Evolutionary conservation across 1,140 invertebrate species (phyloP).

Genomic region (Monomorium pharaonis): DNA sequence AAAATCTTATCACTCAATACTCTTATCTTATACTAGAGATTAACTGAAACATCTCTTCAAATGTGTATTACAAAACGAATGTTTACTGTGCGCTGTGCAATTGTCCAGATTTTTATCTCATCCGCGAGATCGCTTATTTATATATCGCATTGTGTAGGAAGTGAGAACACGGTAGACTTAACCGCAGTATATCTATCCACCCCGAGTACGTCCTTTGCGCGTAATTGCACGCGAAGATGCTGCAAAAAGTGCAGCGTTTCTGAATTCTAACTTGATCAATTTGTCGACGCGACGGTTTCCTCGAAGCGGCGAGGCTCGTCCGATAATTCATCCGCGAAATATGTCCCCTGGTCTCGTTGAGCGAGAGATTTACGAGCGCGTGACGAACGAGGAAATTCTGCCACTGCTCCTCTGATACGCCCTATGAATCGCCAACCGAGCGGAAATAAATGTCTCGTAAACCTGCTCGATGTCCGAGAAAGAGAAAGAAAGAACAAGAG

Average conservation of each 20-base stretch:
- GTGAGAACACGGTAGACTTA: background rate
- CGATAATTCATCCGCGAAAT: slow-evolving; percentile 63
- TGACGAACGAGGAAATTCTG: slow-evolving; percentile 59
- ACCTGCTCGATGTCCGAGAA: slow-evolving; percentile 66
- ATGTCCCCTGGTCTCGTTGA: slow-evolving; percentile 62
- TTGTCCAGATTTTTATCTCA: background rate
- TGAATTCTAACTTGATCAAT: slow-evolving; percentile 22
- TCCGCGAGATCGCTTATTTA: background rate
- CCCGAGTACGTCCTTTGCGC: background rate
- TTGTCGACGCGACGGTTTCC: slow-evolving; percentile 45
- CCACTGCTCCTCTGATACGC: slow-evolving; percentile 67
- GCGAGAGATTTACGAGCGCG: slow-evolving; percentile 66
- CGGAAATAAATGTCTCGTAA: slow-evolving; percentile 76
- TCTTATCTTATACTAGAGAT: background rate
- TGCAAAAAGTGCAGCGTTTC: background rate
- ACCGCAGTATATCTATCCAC: background rate
- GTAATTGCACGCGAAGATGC: background rate
- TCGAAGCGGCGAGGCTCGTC: slow-evolving; percentile 37
- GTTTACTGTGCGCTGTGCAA: background rate
- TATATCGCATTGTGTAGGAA: background rate
- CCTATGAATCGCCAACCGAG: slow-evolving; percentile 69
- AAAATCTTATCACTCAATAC: background rate
- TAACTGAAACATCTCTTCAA: background rate
- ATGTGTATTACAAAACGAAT: background rate
- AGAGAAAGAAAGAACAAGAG: slow-evolving; percentile 24